These are phyloP conservation scores for Ruditapes philippinarum DNA, from an alignment of 1,140 invertebrate genomes.

Conservation along the genomic window DNA sequence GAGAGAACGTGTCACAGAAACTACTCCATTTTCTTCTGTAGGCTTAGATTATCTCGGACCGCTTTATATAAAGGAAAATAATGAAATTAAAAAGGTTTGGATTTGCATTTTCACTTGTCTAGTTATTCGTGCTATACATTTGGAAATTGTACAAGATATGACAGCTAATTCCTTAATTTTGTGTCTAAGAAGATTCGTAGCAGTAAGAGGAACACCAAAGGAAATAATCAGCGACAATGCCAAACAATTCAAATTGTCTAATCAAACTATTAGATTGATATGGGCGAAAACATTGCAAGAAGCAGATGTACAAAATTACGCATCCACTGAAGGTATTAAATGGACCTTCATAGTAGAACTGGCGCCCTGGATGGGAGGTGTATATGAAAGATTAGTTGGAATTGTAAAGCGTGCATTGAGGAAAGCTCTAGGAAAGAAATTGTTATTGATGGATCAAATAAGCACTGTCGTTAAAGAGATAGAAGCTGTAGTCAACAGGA, in stretches of 20 bases:
- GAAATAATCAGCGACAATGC: conserved; percentile 39
- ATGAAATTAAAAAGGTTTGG: background rate
- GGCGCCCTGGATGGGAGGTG: background rate
- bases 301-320: background rate
- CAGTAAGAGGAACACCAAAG: background rate
- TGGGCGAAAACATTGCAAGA: background rate
- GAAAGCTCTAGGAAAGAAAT: too few relatives aligned
- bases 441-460: too few relatives aligned
- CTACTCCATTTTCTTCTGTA: background rate
- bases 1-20: background rate
- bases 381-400: too few relatives aligned
- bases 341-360: conserved; percentile 9
- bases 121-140: background rate
- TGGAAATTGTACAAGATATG: conserved; percentile 15
- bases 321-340: background rate
- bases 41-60: conserved; percentile 44
- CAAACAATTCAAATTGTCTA: background rate
- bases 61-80: background rate
- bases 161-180: background rate
- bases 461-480: background rate
- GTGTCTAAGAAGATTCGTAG: background rate
- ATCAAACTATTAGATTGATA: background rate
- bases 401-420: too few relatives aligned
- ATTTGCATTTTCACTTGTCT: conserved; percentile 16
- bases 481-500: background rate